Conservation (phyloP, 2,113 vertebrate genomes). For the Nannospalax galili region DNA sequence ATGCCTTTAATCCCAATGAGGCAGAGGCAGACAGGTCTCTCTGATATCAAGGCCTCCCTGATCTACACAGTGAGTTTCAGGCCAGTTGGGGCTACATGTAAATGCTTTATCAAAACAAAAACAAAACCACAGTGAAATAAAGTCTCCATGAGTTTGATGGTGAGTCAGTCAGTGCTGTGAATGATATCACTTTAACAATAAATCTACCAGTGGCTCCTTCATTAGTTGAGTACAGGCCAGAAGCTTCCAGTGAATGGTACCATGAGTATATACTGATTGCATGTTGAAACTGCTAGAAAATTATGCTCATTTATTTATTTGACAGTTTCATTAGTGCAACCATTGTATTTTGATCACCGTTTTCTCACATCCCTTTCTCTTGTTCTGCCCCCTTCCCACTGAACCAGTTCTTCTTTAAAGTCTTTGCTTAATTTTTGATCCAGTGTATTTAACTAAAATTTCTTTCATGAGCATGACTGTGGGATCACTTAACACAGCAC, state of each 20-base stretch:
- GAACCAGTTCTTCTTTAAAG: too few species aligned
- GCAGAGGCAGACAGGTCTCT: too few species aligned
- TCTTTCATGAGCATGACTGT: neutral
- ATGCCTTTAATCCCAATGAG: too few species aligned
- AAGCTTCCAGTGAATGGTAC: neutral
- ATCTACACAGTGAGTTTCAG: too few species aligned
- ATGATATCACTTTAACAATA: neutral
- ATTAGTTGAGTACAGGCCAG: neutral
- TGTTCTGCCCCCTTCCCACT: neutral
- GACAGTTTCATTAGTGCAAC: neutral
- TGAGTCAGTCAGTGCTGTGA: rapidly evolving
- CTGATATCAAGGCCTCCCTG: too few species aligned
- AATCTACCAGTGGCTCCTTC: neutral
- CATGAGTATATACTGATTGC: too few species aligned
- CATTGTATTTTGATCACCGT: neutral
- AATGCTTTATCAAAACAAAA: too few species aligned
- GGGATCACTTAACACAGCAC: neutral
- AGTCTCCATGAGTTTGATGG: too few species aligned
- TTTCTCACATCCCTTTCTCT: too few species aligned
- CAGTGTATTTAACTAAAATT: neutral
- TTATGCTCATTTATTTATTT: neutral
- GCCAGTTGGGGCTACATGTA: too few species aligned
- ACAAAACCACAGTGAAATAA: neutral
- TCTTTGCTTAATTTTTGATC: neutral
- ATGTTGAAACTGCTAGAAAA: neutral